These are phyloP conservation scores for Mormyrus lacerda DNA, from an alignment of 2,113 vertebrate genomes.

Conservation along the genomic window DNA sequence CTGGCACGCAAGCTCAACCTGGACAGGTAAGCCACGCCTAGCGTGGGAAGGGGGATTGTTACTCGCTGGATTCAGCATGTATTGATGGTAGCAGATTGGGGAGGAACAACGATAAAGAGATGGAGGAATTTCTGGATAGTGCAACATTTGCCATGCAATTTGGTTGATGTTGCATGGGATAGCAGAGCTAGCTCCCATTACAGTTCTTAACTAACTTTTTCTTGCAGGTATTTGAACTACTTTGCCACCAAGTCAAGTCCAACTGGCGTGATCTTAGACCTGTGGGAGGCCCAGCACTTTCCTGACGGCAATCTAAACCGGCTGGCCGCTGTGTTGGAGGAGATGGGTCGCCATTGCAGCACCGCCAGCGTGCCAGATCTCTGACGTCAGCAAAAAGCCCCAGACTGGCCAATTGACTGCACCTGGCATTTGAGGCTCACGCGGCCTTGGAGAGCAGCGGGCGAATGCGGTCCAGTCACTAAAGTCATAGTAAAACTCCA, in stretches of 20 bases:
- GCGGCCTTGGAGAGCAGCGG: conserved; percentile 2
- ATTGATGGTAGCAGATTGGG: conserved; percentile 36
- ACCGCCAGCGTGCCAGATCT: conserved; percentile 74
- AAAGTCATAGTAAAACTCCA: not conserved
- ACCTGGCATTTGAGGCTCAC: not conserved
- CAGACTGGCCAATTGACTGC: conserved; percentile 25
- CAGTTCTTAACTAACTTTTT: not conserved
- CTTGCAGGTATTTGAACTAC: conserved; percentile 88
- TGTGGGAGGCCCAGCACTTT: conserved; percentile 98
- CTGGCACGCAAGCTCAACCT: conserved; percentile 93
- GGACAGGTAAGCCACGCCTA: conserved; percentile 71
- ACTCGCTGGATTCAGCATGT: not conserved
- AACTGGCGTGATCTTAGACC: conserved; percentile 91
- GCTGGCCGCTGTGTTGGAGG: conserved; percentile 88
- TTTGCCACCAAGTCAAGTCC: conserved; percentile 97
- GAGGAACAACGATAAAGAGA: not conserved
- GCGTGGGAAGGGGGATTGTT: not conserved
- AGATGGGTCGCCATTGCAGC: conserved; percentile 92
- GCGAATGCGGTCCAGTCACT: not conserved
- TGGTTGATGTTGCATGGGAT: not conserved
- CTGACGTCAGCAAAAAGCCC: conserved; percentile 50
- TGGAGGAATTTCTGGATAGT: not conserved
- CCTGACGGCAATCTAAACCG: conserved; percentile 89
- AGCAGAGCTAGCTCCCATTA: not conserved
- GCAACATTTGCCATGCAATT: not conserved